A percentile compares a stretch with the other conserved stretches of the same genome.
phyloP scores from a whole-genome alignment of 2,797 vertebrate genomes.

The Agapornis canus region DNA sequence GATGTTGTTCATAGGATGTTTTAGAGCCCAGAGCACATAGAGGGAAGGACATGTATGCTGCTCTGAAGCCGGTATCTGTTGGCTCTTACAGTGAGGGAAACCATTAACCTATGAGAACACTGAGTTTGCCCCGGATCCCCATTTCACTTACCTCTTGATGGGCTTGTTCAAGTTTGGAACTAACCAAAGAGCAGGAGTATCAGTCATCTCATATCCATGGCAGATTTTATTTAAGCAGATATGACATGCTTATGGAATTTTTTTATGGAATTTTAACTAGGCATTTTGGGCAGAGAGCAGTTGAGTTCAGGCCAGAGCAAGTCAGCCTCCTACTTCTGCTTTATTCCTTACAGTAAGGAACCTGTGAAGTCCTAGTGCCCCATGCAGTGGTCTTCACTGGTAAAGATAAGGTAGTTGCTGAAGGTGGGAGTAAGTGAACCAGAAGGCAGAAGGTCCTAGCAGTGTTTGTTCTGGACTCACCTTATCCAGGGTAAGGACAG shows the following conservation, averaged over 20 bases:
- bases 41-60: accelerated
- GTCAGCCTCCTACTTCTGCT: background rate
- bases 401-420: background rate
- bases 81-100: background rate
- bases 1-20: background rate
- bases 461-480: background rate
- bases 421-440: background rate
- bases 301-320: background rate
- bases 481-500: background rate
- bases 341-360: background rate
- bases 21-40: background rate
- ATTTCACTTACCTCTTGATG: background rate
- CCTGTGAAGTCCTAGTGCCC: background rate
- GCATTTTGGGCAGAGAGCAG: background rate
- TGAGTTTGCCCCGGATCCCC: background rate
- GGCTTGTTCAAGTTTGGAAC: background rate
- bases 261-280: background rate
- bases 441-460: background rate
- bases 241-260: background rate
- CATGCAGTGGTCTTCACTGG: background rate
- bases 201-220: background rate
- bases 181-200: background rate
- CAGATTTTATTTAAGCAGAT: background rate
- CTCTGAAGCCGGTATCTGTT: background rate
- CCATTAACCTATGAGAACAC: background rate